phyloP scores from a whole-genome alignment of 2,888 invertebrate species.

The Callosobruchus maculatus region DNA sequence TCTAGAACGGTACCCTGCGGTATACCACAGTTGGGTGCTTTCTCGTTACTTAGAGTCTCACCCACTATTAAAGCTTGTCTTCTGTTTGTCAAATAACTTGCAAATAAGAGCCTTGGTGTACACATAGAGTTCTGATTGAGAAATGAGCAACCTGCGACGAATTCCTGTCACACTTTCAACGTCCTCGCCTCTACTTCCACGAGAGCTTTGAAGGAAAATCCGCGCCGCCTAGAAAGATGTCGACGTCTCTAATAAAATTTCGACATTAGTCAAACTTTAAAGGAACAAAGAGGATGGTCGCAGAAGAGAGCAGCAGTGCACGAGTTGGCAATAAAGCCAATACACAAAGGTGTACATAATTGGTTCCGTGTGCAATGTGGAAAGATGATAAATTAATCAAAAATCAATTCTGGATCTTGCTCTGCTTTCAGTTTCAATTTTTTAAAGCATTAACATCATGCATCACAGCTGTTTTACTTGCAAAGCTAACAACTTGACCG shows the following conservation, averaged over 20 bases:
- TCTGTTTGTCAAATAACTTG: no score
- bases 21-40: no score
- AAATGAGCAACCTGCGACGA: no score
- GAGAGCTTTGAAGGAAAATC: neutral
- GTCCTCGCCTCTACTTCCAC: neutral
- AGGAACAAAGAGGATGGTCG: neutral
- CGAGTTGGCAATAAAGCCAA: slow-evolving; percentile 41
- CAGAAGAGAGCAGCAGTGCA: slow-evolving; percentile 7
- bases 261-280: neutral
- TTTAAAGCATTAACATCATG: no score
- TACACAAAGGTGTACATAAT: slow-evolving; percentile 50
- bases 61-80: no score
- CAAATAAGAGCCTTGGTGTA: no score
- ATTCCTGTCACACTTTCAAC: neutral
- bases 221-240: neutral
- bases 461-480: no score
- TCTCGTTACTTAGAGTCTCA: no score
- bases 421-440: neutral
- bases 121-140: no score
- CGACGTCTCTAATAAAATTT: neutral
- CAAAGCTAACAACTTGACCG: no score
- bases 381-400: slow-evolving; percentile 37
- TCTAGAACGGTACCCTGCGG: no score
- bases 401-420: neutral
- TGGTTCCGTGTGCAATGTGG: no score